Evolutionary conservation across 2,888 invertebrate genomes (phyloP).

Genomic region (Epinotia demarniana): DNA sequence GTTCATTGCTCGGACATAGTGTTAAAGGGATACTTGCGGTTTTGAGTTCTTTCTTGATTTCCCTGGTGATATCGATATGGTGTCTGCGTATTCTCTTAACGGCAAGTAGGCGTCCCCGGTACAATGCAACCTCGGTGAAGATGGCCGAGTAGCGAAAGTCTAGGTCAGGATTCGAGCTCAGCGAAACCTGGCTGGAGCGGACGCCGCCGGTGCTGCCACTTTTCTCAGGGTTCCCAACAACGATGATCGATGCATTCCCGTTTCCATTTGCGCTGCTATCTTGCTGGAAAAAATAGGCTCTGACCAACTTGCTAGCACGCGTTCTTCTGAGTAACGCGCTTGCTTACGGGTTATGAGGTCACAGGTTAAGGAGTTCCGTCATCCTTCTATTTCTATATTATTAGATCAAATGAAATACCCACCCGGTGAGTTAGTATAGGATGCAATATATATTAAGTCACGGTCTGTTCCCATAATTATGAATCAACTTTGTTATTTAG

Average conservation of each 20-base stretch:
- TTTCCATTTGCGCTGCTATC: conserved; percentile 88
- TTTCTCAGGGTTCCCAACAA: conserved; percentile 81
- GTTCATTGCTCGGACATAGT: too few relatives aligned
- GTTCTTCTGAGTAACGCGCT: neutral
- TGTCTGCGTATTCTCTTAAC: conserved; percentile 94
- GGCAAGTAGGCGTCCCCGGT: conserved; percentile 94
- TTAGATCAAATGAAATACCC: neutral
- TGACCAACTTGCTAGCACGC: conserved; percentile 69
- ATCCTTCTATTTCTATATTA: conserved; percentile 11
- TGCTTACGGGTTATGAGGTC: conserved; percentile 5
- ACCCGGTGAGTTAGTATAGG: neutral
- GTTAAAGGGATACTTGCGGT: conserved; percentile 84
- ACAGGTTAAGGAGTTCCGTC: neutral
- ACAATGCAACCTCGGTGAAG: conserved; percentile 95
- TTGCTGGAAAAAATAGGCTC: conserved; percentile 84
- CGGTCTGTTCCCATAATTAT: conserved; percentile 8
- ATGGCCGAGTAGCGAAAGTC: conserved; percentile 96
- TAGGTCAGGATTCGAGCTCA: conserved; percentile 96
- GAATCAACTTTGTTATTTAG: conserved; percentile 26
- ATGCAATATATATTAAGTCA: conserved; percentile 13
- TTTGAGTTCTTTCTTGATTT: conserved; percentile 97
- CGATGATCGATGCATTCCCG: conserved; percentile 91
- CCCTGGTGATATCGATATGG: conserved; percentile 94
- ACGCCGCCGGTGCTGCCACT: conserved; percentile 75
- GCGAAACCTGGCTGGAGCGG: conserved; percentile 94